Percentiles rank a stretch among this genome's conserved stretches.
Evolutionary conservation across 2,888 invertebrate species (phyloP).

Genomic region (Melitaea athalia): DNA sequence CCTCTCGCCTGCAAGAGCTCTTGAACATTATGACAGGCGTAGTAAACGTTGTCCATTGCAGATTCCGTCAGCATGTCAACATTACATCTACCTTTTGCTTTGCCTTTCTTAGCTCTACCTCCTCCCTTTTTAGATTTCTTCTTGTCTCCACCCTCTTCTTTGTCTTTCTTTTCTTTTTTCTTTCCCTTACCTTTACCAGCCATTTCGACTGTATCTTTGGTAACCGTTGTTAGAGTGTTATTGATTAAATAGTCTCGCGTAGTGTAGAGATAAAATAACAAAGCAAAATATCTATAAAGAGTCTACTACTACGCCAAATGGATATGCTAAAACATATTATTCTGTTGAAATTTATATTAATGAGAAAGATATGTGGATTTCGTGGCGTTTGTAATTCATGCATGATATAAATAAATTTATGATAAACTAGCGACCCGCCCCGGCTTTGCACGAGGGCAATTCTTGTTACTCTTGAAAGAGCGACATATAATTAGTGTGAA

Average conservation of each 20-base stretch:
- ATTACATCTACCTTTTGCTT: constrained; percentile 85
- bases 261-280: not conserved
- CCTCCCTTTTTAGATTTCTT: constrained; percentile 78
- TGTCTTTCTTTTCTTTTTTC: constrained; percentile 82
- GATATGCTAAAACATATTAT: no score
- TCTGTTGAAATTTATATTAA: no score
- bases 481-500: no score
- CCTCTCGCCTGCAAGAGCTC: constrained; percentile 93
- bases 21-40: constrained; percentile 95
- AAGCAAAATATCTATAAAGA: no score
- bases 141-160: constrained; percentile 64
- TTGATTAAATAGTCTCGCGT: constrained; percentile 38
- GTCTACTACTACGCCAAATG: no score
- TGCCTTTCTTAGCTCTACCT: constrained; percentile 78
- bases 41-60: constrained; percentile 97
- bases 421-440: no score
- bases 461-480: no score
- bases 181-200: constrained; percentile 69
- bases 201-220: constrained; percentile 45
- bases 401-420: no score
- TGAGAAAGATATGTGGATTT: no score
- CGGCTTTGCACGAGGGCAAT: no score
- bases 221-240: constrained; percentile 38
- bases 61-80: constrained; percentile 94
- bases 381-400: no score